Base-by-base conservation (phyloP, 2,113 vertebrate genomes). In the Origma solitaria region DNA sequence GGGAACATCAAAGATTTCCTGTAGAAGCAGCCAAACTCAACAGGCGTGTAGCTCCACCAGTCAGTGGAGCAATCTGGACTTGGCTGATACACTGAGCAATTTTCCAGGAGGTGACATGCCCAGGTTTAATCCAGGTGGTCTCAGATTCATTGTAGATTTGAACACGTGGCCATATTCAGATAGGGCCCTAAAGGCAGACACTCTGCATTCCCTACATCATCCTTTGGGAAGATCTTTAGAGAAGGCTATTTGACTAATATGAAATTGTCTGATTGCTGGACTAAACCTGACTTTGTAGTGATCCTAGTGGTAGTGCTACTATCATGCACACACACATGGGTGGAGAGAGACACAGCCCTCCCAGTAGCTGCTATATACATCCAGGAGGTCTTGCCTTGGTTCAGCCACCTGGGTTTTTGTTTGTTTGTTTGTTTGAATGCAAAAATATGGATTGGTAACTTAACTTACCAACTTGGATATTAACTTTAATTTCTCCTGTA, bases 401-500 rank as follows among this genome's bases (percentile, higher is more conserved):
- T 83, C n/a, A 73, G 5, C 4, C 35, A 25, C 35, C 4, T 6
- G 4, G 11, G 44, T 42, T 1, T 22, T 40, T 24, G 16, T 20
- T 58, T 30, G 20, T 16, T 31, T 30, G 20, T 27, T 44, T 42
- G 53, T 58, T 53, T 76, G 1, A 45, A 66, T 79, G 15, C 19
- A 86, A 57, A 78, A 83, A 37, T 28, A 51, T 37, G 21, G 22
- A 77, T 53, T 50, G 11, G 2, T 11, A 76, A 37, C 8, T 56
- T 60, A 62, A 96, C 93, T 97, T 76, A 95, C 95, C 85, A 40
- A 38, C 19, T 57, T 79, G 85, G 57, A 97, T 75, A n/a, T 73
- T 23, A 68, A 98, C 44, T 80, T 53, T 22, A 31, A 94, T 50
- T 82, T 88, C 64, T 22, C 98, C 98, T 49, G 98, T 94, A n/a